phyloP scores from a whole-genome alignment of 2,888 invertebrate species.

The Limnephilus rhombicus region DNA sequence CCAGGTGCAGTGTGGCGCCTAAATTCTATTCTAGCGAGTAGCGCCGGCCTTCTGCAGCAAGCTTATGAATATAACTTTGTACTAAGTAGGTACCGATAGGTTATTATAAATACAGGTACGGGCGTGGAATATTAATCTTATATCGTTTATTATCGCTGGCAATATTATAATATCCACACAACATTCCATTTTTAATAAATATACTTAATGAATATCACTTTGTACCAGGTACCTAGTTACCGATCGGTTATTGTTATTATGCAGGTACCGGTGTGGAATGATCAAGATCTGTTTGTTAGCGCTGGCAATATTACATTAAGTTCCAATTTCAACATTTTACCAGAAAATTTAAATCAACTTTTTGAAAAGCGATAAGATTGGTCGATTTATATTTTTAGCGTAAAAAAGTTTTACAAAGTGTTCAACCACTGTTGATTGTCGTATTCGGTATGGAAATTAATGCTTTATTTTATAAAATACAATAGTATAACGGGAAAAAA shows the following conservation, averaged over 20 bases:
- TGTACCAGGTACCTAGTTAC: no score
- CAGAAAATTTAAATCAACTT: background rate
- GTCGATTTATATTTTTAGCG: background rate
- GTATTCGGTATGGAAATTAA: background rate
- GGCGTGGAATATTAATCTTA: background rate
- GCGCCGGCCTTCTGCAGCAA: slow-evolving; percentile 35
- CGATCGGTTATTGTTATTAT: no score
- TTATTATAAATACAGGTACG: background rate
- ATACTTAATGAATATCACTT: no score
- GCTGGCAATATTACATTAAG: no score
- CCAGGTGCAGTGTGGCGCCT: slow-evolving; percentile 56
- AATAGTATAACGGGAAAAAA: background rate
- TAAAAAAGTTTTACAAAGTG: background rate
- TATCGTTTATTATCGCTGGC: background rate
- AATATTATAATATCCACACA: background rate
- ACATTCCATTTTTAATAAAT: background rate
- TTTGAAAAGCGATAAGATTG: background rate
- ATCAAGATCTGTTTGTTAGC: no score
- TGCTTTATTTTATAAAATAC: background rate
- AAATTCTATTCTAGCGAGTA: slow-evolving; percentile 45
- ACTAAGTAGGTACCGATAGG: background rate
- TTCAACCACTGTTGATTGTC: background rate
- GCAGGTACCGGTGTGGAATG: no score
- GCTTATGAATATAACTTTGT: slow-evolving; percentile 11
- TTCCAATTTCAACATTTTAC: background rate